These are phyloP conservation scores for Zhuqinia jingwanae DNA, from an alignment of 2,888 invertebrate species.

Conservation along the genomic window DNA sequence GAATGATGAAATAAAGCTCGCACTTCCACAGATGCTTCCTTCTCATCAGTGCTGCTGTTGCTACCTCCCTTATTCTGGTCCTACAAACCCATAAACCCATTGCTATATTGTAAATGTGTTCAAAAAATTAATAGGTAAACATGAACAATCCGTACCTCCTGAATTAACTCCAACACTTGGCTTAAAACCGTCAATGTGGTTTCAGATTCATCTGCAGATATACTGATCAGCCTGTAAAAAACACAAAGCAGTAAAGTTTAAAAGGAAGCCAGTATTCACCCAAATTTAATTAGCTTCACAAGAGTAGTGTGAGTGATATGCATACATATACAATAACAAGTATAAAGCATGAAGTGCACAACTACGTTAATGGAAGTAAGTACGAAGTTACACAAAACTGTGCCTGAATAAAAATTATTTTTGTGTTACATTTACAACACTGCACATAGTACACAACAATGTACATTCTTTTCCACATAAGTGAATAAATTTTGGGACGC, in stretches of 20 bases:
- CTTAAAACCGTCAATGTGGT: conserved; percentile 93
- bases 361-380: conserved; percentile 8
- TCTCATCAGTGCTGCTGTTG: background rate
- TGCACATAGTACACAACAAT: too few relatives aligned
- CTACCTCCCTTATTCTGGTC: conserved; percentile 65
- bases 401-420: too few relatives aligned
- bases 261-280: too few relatives aligned
- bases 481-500: too few relatives aligned
- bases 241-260: background rate
- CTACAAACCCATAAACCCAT: conserved; percentile 37
- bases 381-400: conserved; percentile 19
- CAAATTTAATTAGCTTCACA: too few relatives aligned
- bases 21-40: conserved; percentile 89
- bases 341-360: conserved; percentile 37
- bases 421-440: too few relatives aligned
- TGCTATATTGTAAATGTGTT: background rate
- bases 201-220: conserved; percentile 91
- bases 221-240: conserved; percentile 93
- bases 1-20: conserved; percentile 98
- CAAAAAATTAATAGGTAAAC: too few relatives aligned
- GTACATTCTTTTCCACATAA: too few relatives aligned
- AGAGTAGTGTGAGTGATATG: too few relatives aligned
- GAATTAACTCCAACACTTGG: conserved; percentile 94
- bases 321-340: background rate
- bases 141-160: conserved; percentile 94